Evolutionary conservation across 2,888 invertebrate genomes (phyloP), one percentile per base, ranked within the genome.

Genomic region (Silvanus unidentatus): DNA sequence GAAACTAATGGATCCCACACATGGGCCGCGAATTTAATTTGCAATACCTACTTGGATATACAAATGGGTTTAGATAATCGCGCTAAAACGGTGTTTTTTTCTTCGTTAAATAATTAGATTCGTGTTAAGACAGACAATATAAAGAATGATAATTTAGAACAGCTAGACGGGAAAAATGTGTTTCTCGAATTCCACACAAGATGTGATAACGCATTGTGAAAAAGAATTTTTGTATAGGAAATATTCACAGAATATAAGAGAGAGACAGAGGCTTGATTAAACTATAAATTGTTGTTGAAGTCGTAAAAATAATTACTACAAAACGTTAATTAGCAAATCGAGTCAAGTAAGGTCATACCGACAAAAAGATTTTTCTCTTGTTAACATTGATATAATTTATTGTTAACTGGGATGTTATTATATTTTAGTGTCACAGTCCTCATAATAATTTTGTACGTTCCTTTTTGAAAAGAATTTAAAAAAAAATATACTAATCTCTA

Each of bases 331-430:
- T n/a, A 32, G 32, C 13, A 32, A 32, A 32, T 32, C 13, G n/a
- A 22, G 22, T 22, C 22, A 22, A 22, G 22, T 32, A 32, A 32
- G 32, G 32, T 32, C 32, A 32, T 12, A 34, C 47, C 52, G 47
- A 52, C 49, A 52, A 48, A 49, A 43, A 37, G 36, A 8, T 27
- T 32, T 46, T 44, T 44, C 43, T 45, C 41, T 34, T 28, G 16
- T 32, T 8, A 22, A 22, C 22, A 5, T 22, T 22, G 22, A 22
- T 22, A 22, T 22, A 22, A 22, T 22, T 22, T 22, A 22, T 22
- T 22, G 22, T 22, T 22, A 5, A 22, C 22, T 22, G 8, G 8
- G 8, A 3, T 22, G 8, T 22, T 22, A 22, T 32, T 32, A 32
- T 9, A 32, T 32, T 12, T 32, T 12, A 32, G 4, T 32, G 11